Evolutionary conservation across 2,113 vertebrate species (phyloP).

Genomic region (Callionymus lyra): DNA sequence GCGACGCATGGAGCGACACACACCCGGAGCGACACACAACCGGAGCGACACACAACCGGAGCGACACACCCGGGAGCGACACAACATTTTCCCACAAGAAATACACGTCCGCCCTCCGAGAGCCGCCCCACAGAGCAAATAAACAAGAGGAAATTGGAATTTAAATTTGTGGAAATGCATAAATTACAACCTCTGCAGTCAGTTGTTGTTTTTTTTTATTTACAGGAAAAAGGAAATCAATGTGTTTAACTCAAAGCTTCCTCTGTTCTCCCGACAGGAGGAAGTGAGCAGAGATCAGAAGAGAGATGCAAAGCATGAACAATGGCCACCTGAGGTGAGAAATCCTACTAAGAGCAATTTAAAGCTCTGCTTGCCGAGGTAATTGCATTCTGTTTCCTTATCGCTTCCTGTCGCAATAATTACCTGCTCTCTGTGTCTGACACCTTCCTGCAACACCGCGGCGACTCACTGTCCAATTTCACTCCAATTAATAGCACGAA

Average conservation of each 20-base stretch:
- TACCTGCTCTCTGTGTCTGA: slow-evolving; percentile 65
- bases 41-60: no score
- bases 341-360: slow-evolving; percentile 62
- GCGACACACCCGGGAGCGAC: no score
- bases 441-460: slow-evolving; percentile 56
- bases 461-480: slow-evolving; percentile 62
- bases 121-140: slow-evolving; percentile 12
- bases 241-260: slow-evolving; percentile 46
- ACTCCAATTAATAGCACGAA: slow-evolving; percentile 61
- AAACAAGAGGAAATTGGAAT: slow-evolving; percentile 10
- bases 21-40: no score
- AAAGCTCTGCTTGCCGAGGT: slow-evolving; percentile 60
- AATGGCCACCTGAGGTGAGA: slow-evolving; percentile 57
- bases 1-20: no score
- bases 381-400: slow-evolving; percentile 67
- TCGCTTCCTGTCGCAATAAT: slow-evolving; percentile 63
- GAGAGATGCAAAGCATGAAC: slow-evolving; percentile 57
- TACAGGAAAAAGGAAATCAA: slow-evolving; percentile 18
- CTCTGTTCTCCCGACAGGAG: slow-evolving; percentile 20
- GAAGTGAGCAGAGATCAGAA: slow-evolving; percentile 42
- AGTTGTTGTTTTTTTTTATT: background rate
- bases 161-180: slow-evolving; percentile 18
- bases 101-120: no score
- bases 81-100: no score
- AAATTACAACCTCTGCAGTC: slow-evolving; percentile 15